Evolutionary conservation across 2,888 invertebrate species (phyloP), one percentile per base, ranked within the genome.

Genomic region (Drosophila pegasa): DNA sequence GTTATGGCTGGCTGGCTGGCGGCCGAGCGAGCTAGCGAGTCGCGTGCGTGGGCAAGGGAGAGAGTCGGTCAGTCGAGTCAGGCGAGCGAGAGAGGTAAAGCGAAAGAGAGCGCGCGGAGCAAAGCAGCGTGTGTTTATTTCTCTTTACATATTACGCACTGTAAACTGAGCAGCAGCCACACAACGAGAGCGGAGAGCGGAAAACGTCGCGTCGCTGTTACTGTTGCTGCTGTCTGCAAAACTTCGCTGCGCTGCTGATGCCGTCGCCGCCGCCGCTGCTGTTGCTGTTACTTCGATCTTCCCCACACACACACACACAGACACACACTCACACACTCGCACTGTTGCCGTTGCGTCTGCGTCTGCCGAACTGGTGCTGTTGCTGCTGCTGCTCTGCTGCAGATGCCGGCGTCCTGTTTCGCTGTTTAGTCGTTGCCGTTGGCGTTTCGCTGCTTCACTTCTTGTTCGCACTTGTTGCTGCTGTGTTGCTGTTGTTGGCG

Each of bases 401-500:
- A 50, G 67, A 64, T 61, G 71, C 66, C 55, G 57, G 41, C 60
- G 54, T 55, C 62, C 41, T 62, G 25, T 66, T 61, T 62, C 38
- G 75, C 64, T 58, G 64, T 67, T 64, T 70, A 62, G 60, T 80
- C n/a, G n/a, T 83, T 66, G 61, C 86, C 27, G 86, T 82, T 80
- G 76, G 55, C 69, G 80, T 72, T 84, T 67, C 57, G 71, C 72
- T 79, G 63, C 77, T 78, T 56, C 68, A 70, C 83, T 72, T 71
- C 71, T 75, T 79, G 38, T 78, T 80, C 80, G 64, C 60, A 66
- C 50, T 81, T 67, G 55, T 75, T 71, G 83, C 72, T 73, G 47
- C 48, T n/a, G 71, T 84, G 71, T 84, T 78, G 58, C 37, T 57
- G 76, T 84, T 80, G 75, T 81, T 83, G 83, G 45, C 45, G 45